These are phyloP conservation scores for Plutomurus gul DNA, from an alignment of 1,140 invertebrate genomes.

Conservation along the genomic window DNA sequence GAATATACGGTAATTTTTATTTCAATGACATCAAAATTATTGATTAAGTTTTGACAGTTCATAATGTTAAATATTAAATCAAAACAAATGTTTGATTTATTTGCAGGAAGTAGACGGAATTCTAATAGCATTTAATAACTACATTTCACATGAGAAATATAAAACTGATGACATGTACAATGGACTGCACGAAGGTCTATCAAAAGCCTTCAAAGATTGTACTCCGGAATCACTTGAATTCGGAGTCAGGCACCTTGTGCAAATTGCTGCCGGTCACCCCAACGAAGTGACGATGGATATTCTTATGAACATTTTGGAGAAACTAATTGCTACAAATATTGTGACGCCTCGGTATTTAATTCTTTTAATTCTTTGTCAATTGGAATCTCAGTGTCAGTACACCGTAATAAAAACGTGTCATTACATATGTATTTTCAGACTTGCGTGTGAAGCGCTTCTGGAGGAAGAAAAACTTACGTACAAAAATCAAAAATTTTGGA, in stretches of 20 bases:
- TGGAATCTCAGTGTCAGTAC: neutral
- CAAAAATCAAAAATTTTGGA: conserved; percentile 64
- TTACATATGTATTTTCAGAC: conserved; percentile 55
- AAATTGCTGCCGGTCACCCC: conserved; percentile 30
- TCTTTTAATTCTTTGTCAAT: no score
- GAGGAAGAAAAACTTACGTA: conserved; percentile 60
- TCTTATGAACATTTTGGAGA: conserved; percentile 49
- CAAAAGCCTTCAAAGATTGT: conserved; percentile 48
- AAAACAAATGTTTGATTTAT: conserved; percentile 1
- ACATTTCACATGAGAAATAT: conserved; percentile 47
- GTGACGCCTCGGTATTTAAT: conserved; percentile 49
- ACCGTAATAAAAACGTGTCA: neutral
- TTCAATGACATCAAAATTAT: no score
- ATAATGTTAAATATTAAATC: neutral
- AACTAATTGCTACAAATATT: conserved; percentile 41
- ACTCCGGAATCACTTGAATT: conserved; percentile 39
- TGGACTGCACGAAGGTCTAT: conserved; percentile 8
- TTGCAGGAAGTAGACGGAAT: conserved; percentile 49
- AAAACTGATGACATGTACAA: conserved; percentile 29
- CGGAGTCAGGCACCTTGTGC: conserved; percentile 46
- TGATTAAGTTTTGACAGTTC: neutral
- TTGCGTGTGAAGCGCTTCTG: conserved; percentile 62
- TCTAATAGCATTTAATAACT: conserved; percentile 49
- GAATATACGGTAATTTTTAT: conserved; percentile 52
- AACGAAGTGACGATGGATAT: conserved; percentile 50